Evolutionary conservation across 2,888 invertebrate species (phyloP), one percentile per base, ranked within the genome.

Genomic region (Callyntrura guangdongensis): DNA sequence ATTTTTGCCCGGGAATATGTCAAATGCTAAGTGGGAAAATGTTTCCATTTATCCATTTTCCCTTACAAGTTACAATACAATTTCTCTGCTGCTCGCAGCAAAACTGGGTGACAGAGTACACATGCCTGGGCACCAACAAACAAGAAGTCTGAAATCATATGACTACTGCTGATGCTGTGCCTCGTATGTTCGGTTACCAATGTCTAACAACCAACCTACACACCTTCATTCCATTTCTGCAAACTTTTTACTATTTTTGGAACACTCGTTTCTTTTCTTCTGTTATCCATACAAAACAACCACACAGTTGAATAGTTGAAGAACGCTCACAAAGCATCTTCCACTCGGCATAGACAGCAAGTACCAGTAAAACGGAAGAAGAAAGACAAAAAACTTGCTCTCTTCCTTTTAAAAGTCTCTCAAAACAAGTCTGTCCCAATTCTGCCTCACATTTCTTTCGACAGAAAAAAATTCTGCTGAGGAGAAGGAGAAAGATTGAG

Each of bases 1-100:
- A 72, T 47, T 72, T 72, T 72, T 72, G 17, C 20, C 47, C 47
- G 72, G 47, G 47, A 72, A 72, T 47, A 72, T 72, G 72, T 72
- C 72, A 47, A 14, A 20, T 11, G 20, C 45, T 9, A 61, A 61
- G 17, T 53, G 53, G 36, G 20, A 36, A 69, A 36, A 72, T 72
- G 20, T 72, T 17, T 72, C 72, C 11, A 47, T 72, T 6, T 36
- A 36, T 36, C 6, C 36, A 6, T 36, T 36, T 36, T 14, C 47
- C 3, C 36, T 2, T 36, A 47, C 69, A 69, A 8, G 36, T 11
- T 27, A 27, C 67, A 53, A 14, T 9, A 53, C 53, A 36, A 22
- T 1, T 69, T 0, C 36, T 72, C 20, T 72, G 36, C 27, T n/a
- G 4, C 6, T 67, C 22, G 12, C 27, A 27, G 9, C 36, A 36